Evolutionary conservation across 2,888 invertebrate species (phyloP).

Genomic region (Amphimallon solstitiale): DNA sequence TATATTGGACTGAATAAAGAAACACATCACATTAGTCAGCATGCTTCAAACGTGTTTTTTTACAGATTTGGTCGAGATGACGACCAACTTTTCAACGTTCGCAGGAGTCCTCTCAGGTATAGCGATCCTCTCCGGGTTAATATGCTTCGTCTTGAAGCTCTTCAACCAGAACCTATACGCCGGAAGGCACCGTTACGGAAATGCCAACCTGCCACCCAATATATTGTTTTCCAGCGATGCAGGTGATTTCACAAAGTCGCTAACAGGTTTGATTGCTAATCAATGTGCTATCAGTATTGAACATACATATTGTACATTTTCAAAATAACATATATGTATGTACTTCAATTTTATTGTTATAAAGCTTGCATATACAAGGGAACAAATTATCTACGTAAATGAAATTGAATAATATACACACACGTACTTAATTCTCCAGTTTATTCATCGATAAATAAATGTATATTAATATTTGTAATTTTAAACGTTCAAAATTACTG

Average conservation of each 20-base stretch:
- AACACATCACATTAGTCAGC: no score
- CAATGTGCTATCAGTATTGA: conserved; percentile 20
- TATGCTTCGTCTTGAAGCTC: conserved; percentile 89
- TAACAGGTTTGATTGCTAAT: conserved; percentile 37
- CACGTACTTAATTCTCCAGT: no score
- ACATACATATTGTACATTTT: background rate
- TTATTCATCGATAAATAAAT: no score
- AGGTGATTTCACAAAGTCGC: conserved; percentile 66
- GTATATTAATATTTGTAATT: no score
- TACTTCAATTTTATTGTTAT: background rate
- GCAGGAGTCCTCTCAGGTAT: conserved; percentile 87
- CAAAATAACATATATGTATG: background rate
- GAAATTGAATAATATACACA: no score
- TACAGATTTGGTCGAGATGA: conserved; percentile 82
- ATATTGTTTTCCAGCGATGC: conserved; percentile 88
- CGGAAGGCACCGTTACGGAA: conserved; percentile 79
- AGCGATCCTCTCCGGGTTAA: conserved; percentile 84
- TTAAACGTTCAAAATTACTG: no score
- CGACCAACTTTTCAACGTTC: conserved; percentile 84
- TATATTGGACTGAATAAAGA: no score
- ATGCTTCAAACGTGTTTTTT: conserved; percentile 39
- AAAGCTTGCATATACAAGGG: no score
- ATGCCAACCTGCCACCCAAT: conserved; percentile 85
- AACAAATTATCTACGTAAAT: no score
- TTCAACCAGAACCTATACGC: conserved; percentile 75